These are phyloP conservation scores for Opisthocomus hoazin DNA, from an alignment of 2,113 vertebrate genomes.

Conservation along the genomic window DNA sequence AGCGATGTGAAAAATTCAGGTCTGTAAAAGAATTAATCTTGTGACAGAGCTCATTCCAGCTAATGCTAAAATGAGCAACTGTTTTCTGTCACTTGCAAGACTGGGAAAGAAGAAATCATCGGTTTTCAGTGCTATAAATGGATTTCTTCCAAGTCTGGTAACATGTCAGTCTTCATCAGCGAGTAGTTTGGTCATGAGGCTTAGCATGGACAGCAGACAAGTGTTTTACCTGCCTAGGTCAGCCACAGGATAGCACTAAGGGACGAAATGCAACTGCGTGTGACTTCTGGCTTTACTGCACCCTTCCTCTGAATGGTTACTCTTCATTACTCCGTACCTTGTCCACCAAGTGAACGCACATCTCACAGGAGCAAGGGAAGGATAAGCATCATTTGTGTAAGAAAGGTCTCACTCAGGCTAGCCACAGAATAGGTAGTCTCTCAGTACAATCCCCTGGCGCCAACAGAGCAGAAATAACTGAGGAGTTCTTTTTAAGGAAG, in stretches of 20 bases:
- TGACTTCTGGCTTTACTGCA: background rate
- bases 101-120: background rate
- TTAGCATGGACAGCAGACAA: background rate
- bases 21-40: background rate
- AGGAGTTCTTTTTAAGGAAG: background rate
- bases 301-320: background rate
- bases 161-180: background rate
- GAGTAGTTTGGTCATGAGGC: background rate
- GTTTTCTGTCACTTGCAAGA: background rate
- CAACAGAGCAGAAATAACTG: background rate
- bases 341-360: background rate
- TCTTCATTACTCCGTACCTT: background rate
- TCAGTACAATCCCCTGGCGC: no score
- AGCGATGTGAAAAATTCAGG: background rate
- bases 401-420: background rate
- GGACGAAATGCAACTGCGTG: background rate
- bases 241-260: background rate
- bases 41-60: background rate
- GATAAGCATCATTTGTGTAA: background rate
- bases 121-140: background rate
- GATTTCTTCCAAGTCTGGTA: background rate
- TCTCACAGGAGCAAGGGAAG: background rate
- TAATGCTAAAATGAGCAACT: background rate
- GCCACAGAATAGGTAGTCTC: background rate
- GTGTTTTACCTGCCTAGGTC: background rate